Conservation (phyloP, 2,888 invertebrate genomes). For the Melieria crassipennis region DNA sequence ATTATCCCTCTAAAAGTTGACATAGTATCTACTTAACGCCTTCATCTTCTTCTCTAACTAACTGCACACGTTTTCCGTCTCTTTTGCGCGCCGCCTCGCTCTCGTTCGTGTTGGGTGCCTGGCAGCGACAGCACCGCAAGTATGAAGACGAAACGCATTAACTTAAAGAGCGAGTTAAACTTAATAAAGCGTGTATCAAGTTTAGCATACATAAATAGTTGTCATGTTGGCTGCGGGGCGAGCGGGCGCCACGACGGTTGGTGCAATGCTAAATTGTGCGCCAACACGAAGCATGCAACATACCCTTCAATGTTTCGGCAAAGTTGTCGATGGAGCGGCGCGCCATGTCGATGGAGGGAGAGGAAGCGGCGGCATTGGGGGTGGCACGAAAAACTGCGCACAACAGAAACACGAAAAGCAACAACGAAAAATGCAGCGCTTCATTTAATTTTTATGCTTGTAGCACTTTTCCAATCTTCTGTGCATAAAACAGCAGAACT, state of each 20-base stretch:
- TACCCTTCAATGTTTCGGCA: too few species aligned
- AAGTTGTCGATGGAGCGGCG: background rate
- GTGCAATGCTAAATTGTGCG: too few species aligned
- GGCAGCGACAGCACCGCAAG: background rate
- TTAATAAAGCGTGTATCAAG: conserved; percentile 37
- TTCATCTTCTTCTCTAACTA: background rate
- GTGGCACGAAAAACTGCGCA: too few species aligned
- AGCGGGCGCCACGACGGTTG: too few species aligned
- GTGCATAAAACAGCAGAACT: conserved; percentile 19
- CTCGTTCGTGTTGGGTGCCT: background rate
- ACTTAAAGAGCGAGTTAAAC: conserved; percentile 31
- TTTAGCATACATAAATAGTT: conserved; percentile 37
- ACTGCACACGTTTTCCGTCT: background rate
- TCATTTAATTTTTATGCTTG: conserved; percentile 32
- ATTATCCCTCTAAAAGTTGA: conserved; percentile 1
- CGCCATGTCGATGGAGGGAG: background rate
- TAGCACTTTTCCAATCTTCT: conserved; percentile 25
- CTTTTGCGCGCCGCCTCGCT: background rate
- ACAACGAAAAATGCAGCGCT: conserved; percentile 14
- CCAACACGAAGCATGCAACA: too few species aligned
- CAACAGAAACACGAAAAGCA: background rate
- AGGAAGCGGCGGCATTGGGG: background rate
- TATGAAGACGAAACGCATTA: conserved; percentile 9
- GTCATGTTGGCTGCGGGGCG: background rate
- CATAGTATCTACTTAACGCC: background rate